phyloP scores from a whole-genome alignment of 2,113 vertebrate species.

The Balaenoptera acutorostrata region DNA sequence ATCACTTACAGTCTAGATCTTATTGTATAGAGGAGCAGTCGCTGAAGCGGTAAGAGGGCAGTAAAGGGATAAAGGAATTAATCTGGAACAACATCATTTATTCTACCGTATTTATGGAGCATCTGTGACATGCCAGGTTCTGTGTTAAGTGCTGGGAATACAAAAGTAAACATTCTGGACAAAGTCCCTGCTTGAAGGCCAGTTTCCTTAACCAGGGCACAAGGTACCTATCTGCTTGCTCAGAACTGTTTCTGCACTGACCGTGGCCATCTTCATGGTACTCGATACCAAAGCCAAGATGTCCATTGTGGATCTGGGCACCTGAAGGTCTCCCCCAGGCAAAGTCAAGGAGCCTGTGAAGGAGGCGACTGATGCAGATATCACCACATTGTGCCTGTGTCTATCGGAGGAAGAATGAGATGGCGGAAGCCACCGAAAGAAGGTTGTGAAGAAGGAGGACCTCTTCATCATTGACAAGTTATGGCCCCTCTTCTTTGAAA shows the following conservation, averaged over 20 bases:
- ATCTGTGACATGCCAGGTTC: not conserved
- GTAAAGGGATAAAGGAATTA: not conserved
- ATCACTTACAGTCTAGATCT: not conserved
- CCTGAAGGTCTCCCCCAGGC: constrained; percentile 56
- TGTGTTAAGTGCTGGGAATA: not conserved
- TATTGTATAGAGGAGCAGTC: not conserved
- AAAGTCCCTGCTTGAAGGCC: not conserved
- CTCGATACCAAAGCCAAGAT: constrained; percentile 54
- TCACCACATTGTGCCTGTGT: not conserved
- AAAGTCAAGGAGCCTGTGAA: not conserved
- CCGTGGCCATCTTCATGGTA: not conserved
- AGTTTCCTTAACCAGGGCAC: not conserved
- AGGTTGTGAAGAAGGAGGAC: not conserved
- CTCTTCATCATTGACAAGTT: not conserved
- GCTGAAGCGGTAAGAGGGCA: not conserved
- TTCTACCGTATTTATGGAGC: not conserved
- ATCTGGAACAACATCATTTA: not conserved
- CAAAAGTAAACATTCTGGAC: not conserved
- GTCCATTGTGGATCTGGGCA: constrained; percentile 67
- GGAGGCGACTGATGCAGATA: not conserved
- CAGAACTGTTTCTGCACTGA: not conserved
- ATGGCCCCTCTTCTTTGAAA: not conserved
- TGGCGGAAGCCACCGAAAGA: too few relatives aligned
- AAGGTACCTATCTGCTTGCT: not conserved
- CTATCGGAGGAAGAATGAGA: not conserved